Evolutionary conservation across 2,797 vertebrate species (phyloP), one percentile per base, ranked within the genome.

Genomic region (Eospalax fontanierii): DNA sequence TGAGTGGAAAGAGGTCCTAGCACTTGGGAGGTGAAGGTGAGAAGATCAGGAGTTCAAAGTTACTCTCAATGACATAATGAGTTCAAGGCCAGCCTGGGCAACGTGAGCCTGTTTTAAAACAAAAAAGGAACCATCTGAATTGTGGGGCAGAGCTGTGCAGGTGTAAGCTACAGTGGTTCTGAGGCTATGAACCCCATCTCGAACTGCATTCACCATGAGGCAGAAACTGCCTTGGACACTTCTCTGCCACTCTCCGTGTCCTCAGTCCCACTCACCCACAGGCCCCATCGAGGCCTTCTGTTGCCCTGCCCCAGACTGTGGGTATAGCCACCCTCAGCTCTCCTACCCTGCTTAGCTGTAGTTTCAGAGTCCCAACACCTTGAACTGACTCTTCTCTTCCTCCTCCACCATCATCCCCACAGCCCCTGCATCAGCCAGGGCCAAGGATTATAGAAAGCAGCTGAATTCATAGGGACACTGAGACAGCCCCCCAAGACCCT

Each of bases 111-210:
- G 61, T 40, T 24, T 82, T 26, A 43, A 21, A 63, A 65, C 61
- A 22, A 81, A 81, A 30, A 82, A 33, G n/a, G n/a, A 26, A 57
- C n/a, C 57, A 57, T 71, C 24, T 24, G 21, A 61, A 1, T 6
- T 24, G 22, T 61, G 66, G 54, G 26, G 19, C 43, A 15, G 66
- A 2, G 70, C 66, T 15, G 0, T 26, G 12, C 18, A 33, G 6
- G 21, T 7, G 1, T 22, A 6, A 50, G 24, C 33, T 22, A 5
- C 43, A 12, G 5, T 28, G 43, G 4, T 12, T 26, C 2, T 9
- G 76, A 50, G 68, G 46, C 6, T 14, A 4, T 24, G 57, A n/a
- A 12, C 74, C 93, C 65, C 12, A 10, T 71, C 66, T 89, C 54
- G 74, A 43, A 7, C n/a, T 68, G 11, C 16, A 38, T n/a, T 93